These are phyloP conservation scores for Leucoraja erinaceus DNA, from an alignment of 2,113 vertebrate species.

Conservation along the genomic window DNA sequence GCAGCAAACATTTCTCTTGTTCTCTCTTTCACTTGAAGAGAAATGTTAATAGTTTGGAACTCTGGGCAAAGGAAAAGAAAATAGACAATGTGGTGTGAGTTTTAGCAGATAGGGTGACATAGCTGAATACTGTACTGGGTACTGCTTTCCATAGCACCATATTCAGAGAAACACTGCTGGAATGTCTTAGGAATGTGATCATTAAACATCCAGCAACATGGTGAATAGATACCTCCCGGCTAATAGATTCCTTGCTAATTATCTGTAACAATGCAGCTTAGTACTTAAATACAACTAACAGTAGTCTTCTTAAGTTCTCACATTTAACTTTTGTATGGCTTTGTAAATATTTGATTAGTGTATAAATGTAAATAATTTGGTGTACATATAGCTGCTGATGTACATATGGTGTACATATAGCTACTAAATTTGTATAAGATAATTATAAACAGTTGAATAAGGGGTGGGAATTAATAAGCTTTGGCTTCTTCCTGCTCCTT, in stretches of 20 bases:
- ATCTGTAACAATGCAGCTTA: neutral
- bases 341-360: too few species aligned
- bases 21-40: neutral
- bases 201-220: conserved; percentile 36
- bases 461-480: too few species aligned
- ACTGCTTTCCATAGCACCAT: conserved; percentile 43
- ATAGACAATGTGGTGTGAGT: conserved; percentile 50
- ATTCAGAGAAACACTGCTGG: neutral
- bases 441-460: too few species aligned
- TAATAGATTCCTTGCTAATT: neutral
- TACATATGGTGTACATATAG: too few species aligned
- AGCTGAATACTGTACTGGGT: conserved; percentile 43
- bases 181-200: conserved; percentile 39
- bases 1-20: conserved; percentile 40
- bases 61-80: conserved; percentile 44
- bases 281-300: neutral
- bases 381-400: too few species aligned
- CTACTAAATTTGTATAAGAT: too few species aligned
- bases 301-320: neutral
- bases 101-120: conserved; percentile 47
- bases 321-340: neutral
- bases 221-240: conserved; percentile 37
- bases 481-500: too few species aligned
- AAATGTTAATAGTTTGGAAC: conserved; percentile 48
- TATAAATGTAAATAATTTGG: too few species aligned